Conservation (phyloP, 2,113 vertebrate genomes). For the Phasianus colchicus region DNA sequence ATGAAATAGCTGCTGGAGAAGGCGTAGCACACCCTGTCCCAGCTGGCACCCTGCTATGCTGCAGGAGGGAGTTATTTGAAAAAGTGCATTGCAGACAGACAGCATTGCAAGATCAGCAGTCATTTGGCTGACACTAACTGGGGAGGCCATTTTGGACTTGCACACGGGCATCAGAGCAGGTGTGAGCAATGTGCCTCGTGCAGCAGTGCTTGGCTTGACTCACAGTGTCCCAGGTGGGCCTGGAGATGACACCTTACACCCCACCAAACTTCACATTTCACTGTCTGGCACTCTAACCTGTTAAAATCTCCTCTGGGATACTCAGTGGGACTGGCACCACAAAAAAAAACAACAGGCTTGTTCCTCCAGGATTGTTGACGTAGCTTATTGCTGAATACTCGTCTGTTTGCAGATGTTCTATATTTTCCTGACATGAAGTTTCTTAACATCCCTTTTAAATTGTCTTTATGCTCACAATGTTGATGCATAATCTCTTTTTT, state of each 20-base stretch:
- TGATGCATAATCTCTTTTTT: slow-evolving; percentile 71
- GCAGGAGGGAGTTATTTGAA: not conserved
- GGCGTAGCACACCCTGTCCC: not conserved
- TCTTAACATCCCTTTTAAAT: slow-evolving; percentile 76
- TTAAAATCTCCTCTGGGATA: not conserved
- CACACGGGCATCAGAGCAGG: not conserved
- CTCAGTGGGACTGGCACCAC: slow-evolving; percentile 35
- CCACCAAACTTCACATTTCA: not conserved
- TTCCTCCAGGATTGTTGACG: slow-evolving; percentile 22
- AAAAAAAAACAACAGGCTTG: slow-evolving; percentile 31
- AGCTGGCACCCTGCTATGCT: not conserved
- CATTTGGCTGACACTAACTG: not conserved
- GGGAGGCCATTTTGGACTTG: not conserved
- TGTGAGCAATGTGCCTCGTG: not conserved
- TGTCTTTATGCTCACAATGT: slow-evolving; percentile 74
- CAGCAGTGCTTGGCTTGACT: not conserved
- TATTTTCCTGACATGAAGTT: slow-evolving; percentile 75
- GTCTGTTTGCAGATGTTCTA: slow-evolving; percentile 68
- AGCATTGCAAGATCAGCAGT: not conserved
- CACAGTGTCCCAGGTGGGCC: not conserved
- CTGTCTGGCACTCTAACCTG: not conserved
- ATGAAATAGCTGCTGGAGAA: not conserved
- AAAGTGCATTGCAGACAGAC: not conserved
- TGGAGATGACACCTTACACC: not conserved
- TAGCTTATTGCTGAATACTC: slow-evolving; percentile 56